Evolutionary conservation across 2,113 vertebrate species (phyloP).

Genomic region (Chloroceryle aenea): DNA sequence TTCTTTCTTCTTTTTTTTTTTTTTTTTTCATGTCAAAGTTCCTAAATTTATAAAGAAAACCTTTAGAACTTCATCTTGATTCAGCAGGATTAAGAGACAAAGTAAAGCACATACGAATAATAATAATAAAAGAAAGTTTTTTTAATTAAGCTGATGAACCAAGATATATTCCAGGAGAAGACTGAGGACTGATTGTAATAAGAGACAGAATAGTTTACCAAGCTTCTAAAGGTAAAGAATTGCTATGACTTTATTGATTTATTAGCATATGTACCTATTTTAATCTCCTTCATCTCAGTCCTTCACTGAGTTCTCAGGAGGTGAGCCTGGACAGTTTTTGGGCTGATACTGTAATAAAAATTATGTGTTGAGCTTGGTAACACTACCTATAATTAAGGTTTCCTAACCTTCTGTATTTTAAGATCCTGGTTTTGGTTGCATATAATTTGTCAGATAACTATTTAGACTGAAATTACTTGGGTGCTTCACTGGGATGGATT

Average conservation of each 20-base stretch:
- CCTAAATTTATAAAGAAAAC: not conserved
- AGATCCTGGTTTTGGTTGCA: not conserved
- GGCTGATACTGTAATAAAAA: slow-evolving; percentile 39
- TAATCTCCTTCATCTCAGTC: not conserved
- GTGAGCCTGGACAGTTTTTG: not conserved
- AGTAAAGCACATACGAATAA: not conserved
- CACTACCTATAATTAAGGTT: slow-evolving; percentile 37
- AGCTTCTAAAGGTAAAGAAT: not conserved
- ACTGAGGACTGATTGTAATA: not conserved
- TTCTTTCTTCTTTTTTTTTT: not conserved
- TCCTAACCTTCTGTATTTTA: slow-evolving; percentile 51
- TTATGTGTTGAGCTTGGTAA: not conserved
- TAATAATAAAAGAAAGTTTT: not conserved
- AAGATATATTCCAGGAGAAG: not conserved
- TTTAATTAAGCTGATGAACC: not conserved
- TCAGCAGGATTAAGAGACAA: not conserved
- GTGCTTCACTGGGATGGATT: not conserved
- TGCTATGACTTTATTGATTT: not conserved
- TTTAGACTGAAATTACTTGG: slow-evolving; percentile 7
- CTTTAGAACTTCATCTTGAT: not conserved
- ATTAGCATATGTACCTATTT: not conserved
- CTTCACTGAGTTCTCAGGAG: not conserved
- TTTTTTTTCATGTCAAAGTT: not conserved
- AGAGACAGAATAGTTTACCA: not conserved
- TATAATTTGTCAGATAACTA: slow-evolving; percentile 38